Conservation (phyloP, 2,888 invertebrate genomes). For the Yponomeuta sedellus region DNA sequence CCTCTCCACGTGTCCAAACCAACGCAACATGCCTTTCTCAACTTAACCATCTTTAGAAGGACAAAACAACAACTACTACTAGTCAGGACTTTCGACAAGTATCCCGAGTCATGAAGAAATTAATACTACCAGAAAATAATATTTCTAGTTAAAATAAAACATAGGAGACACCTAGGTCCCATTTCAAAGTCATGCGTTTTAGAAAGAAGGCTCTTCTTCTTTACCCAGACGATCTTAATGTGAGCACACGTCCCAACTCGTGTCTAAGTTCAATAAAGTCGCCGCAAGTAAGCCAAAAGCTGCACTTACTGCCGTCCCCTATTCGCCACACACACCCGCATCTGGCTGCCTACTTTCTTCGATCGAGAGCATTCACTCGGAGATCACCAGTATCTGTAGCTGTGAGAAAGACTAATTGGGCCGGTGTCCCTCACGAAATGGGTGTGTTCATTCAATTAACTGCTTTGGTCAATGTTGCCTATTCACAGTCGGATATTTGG, state of each 20-base stretch:
- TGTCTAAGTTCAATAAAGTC: background rate
- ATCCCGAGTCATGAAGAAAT: too few species aligned
- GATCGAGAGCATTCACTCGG: background rate
- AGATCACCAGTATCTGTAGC: background rate
- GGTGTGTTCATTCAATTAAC: conserved; percentile 3
- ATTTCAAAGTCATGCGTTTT: too few species aligned
- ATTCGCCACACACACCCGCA: background rate
- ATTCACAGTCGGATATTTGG: background rate
- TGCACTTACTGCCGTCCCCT: background rate
- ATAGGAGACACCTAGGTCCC: too few species aligned
- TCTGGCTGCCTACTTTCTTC: background rate
- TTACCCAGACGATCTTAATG: too few species aligned
- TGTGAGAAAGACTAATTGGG: background rate
- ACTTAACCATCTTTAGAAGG: too few species aligned
- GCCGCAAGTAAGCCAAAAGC: background rate
- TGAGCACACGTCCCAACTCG: background rate
- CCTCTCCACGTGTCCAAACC: too few species aligned
- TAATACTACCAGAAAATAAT: too few species aligned
- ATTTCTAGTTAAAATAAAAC: too few species aligned
- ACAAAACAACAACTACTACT: too few species aligned
- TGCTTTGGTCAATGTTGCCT: background rate
- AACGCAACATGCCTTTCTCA: too few species aligned
- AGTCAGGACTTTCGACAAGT: too few species aligned
- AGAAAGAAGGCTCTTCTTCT: too few species aligned
- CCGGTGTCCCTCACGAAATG: background rate